Base-by-base conservation (phyloP, 2,888 invertebrate genomes). In the Eupithecia exiguata region DNA sequence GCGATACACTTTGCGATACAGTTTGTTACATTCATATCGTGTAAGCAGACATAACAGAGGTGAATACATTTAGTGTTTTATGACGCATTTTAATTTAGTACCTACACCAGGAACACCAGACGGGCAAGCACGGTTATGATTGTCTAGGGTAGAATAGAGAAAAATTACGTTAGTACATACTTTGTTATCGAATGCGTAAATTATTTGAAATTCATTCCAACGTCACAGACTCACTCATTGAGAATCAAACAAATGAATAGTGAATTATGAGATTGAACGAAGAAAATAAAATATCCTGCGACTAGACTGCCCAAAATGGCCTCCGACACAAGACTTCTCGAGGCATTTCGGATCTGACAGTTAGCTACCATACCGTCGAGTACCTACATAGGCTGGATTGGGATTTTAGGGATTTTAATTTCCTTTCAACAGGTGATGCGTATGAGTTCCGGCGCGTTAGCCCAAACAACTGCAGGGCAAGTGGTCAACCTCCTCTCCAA, bases 401-500 rank as follows among this genome's bases (percentile, higher is more conserved):
- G n/a, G n/a, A n/a, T n/a, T n/a, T 30, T 30, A 4, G 4, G 30
- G 1, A 30, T 30, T 30, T 25, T 25, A 30, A 43, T n/a, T 61
- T 58, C 21, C 74, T 72, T 14, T 81, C 16, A 73, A 30, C 81
- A 95, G 95, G 95, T 95, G 73, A 92, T 96, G 89, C 94, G 95
- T 78, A 95, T 98, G 84, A 97, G 97, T 80, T 97, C 97, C 84
- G 96, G 96, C 53, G 97, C 98, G 0, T 91, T 98, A 68, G 97
- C 97, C n/a, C 96, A 98, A 88, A 98, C 98, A 0, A 94, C 98
- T 0, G 97, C 97, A 0, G 99, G 99, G 0, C 98, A 99, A 90
- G 96, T 99, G 71, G 97, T 99, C 18, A 99, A 99, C 92, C 94
- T 99, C 7, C 95, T 99, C 71, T 98, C 99, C 7, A 99, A 99